These are phyloP conservation scores for Cygnus atratus DNA, from an alignment of 2,113 vertebrate species.

Conservation along the genomic window DNA sequence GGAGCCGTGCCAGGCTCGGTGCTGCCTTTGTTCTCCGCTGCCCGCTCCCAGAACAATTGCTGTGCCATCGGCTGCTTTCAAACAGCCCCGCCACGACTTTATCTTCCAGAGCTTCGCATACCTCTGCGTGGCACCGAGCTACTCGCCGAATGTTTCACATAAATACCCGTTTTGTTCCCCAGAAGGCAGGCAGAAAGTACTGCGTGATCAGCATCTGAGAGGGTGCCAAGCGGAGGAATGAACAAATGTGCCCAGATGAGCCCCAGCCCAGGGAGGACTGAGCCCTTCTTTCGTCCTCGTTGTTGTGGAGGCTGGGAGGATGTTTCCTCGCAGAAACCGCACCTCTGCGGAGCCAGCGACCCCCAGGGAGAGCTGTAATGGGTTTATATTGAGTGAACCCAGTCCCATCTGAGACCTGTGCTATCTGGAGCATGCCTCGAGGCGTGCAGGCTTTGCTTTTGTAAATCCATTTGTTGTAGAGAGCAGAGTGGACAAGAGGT, in stretches of 20 bases:
- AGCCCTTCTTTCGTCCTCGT: fast-evolving
- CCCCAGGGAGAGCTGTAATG: neutral
- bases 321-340: neutral
- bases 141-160: neutral
- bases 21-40: neutral
- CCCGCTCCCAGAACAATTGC: neutral
- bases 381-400: neutral
- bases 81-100: neutral
- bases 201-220: neutral
- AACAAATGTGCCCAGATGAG: neutral
- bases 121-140: neutral
- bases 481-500: neutral
- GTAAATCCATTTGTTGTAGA: neutral
- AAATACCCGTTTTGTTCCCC: neutral
- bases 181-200: neutral
- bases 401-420: neutral
- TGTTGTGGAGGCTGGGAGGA: neutral
- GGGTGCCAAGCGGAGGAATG: neutral
- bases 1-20: constrained; percentile 17
- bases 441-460: neutral
- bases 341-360: neutral
- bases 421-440: fast-evolving
- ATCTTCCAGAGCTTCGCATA: fast-evolving
- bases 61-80: neutral
- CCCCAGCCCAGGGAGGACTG: neutral